Evolutionary conservation across 1,140 invertebrate genomes (phyloP).

Genomic region (Medauroidea extradentata): DNA sequence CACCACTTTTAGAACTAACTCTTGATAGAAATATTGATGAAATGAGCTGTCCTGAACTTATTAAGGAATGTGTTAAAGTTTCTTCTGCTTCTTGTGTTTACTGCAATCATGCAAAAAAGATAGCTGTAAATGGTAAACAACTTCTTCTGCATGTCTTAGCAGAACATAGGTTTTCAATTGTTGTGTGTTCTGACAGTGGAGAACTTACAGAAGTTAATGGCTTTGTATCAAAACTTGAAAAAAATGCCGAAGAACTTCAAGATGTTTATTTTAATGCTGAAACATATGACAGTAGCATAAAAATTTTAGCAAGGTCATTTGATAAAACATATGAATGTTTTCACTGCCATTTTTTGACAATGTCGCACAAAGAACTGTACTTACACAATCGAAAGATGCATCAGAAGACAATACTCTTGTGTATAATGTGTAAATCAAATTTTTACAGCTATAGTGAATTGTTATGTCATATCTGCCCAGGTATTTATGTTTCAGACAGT

Average conservation of each 20-base stretch:
- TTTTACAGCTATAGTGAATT: conserved; percentile 83
- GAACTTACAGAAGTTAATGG: conserved; percentile 26
- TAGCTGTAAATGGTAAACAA: conserved; percentile 76
- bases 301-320: conserved; percentile 45
- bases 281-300: conserved; percentile 56
- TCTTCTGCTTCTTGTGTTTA: conserved; percentile 69
- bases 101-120: conserved; percentile 75
- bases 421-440: conserved; percentile 79
- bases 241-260: conserved; percentile 56
- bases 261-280: conserved; percentile 65
- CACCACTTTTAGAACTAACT: conserved; percentile 63
- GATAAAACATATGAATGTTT: conserved; percentile 74
- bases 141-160: conserved; percentile 69
- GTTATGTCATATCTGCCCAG: conserved; percentile 77
- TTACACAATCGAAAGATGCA: conserved; percentile 80
- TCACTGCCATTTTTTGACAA: conserved; percentile 70
- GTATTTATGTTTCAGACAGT: conserved; percentile 60
- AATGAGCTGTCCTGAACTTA: conserved; percentile 61
- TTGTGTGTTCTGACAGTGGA: conserved; percentile 42
- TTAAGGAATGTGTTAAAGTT: conserved; percentile 65
- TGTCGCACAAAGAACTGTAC: conserved; percentile 75
- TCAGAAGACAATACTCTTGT: conserved; percentile 70
- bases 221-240: conserved; percentile 63
- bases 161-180: conserved; percentile 68
- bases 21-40: conserved; percentile 67